These are phyloP conservation scores for Pseudolaguvia tuberculata DNA, from an alignment of 2,113 vertebrate species.

Conservation along the genomic window DNA sequence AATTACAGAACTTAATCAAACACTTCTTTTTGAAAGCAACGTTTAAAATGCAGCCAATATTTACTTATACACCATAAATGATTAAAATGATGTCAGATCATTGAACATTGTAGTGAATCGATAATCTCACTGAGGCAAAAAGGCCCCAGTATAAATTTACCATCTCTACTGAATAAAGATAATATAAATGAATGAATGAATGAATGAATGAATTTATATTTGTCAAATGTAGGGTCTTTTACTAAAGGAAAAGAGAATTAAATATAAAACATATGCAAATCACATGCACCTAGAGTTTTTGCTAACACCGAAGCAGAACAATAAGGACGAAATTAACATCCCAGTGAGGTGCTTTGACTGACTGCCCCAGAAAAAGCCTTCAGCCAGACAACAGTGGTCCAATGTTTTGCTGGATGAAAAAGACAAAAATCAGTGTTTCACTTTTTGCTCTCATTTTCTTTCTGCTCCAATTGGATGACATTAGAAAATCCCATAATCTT, in stretches of 20 bases:
- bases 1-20: conserved; percentile 27
- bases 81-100: conserved; percentile 8
- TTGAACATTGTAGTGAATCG: conserved; percentile 1
- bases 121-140: conserved; percentile 18
- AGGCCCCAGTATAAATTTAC: neutral
- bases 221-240: conserved; percentile 36
- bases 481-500: conserved; percentile 51
- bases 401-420: neutral
- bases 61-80: neutral
- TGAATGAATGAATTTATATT: no score
- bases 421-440: conserved; percentile 27
- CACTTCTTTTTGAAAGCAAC: conserved; percentile 28
- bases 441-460: neutral
- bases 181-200: no score
- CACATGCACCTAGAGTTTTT: conserved; percentile 29
- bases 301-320: conserved; percentile 33
- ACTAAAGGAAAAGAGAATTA: conserved; percentile 1
- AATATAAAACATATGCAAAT: neutral
- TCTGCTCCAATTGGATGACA: conserved; percentile 4
- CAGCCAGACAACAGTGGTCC: neutral
- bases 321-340: conserved; percentile 23
- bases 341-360: conserved; percentile 6
- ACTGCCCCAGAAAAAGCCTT: conserved; percentile 20
- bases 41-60: conserved; percentile 25
- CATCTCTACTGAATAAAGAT: conserved; percentile 23